Base-by-base conservation (phyloP, 2,888 invertebrate species). In the Xanthostigma xanthostigma region DNA sequence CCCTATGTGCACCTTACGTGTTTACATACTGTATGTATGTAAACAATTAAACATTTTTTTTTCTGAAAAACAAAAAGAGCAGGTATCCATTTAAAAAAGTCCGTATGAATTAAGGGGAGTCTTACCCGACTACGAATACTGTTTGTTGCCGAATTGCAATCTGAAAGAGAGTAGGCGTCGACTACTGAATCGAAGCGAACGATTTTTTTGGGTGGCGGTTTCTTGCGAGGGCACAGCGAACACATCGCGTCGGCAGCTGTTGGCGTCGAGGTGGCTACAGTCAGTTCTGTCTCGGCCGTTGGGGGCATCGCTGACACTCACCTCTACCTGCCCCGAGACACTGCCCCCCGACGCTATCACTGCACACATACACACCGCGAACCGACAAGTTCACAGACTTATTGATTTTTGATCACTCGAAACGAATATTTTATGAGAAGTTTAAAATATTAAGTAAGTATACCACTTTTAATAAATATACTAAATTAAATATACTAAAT, bases 171-270 rank as follows among this genome's bases (percentile, higher is more conserved):
- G 58, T 75, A 77, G 17, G 77, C 77, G 60, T 77, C 77, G 57
- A 78, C 75, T 55, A 73, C 67, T 9, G 77, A 76, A 62, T 77
- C 76, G 61, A 78, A 78, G 47, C 77, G 68, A 34, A 78, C 78
- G 51, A 75, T 67, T 60, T 76, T 77, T 61, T 75, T 76, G 48
- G 69, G 64, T 51, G 69, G 62, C 53, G 70, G 67, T 62, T 72
- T 75, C 59, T 69, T 68, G 52, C 72, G 67, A 53, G 75, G 73
- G 63, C 76, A 77, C 58, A 76, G 64, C 54, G 76, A 76, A 64
- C 76, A 77, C 77, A 77, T 77, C 60, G 67, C 70, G 60, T 65
- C 62, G 54, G 65, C 59, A 54, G 63, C 59, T 52, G 62, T 61
- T 53, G 60, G 63, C 52, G 64, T 66, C 45, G 72, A 70, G 64